A percentile compares a stretch with the other conserved stretches of the same genome.
phyloP scores from a whole-genome alignment of 2,113 vertebrate genomes.

The Hymenochirus boettgeri region DNA sequence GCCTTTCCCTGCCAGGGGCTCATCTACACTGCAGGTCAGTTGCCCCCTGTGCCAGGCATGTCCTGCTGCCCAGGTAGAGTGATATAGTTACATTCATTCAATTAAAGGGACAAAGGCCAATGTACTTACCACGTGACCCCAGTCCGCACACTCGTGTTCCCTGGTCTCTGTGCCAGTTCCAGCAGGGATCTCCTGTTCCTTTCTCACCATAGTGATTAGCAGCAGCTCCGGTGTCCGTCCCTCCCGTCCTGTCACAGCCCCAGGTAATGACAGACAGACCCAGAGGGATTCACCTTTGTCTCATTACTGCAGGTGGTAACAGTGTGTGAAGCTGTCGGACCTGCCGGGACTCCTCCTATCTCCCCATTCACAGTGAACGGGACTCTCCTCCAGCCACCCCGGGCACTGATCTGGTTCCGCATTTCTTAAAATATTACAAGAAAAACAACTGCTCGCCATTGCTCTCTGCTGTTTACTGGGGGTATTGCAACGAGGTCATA shows the following conservation, averaged over 20 bases:
- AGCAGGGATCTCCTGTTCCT: constrained; percentile 61
- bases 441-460: constrained; percentile 6
- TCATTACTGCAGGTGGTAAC: constrained; percentile 31
- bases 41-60: too few species aligned
- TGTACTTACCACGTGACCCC: constrained; percentile 78
- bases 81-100: too few species aligned
- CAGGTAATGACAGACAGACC: background rate
- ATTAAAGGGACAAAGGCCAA: too few species aligned
- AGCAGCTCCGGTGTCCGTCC: background rate
- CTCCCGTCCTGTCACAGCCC: background rate
- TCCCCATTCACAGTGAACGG: constrained; percentile 39
- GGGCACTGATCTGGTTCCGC: constrained; percentile 27
- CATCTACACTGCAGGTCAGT: too few species aligned
- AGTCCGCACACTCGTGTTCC: constrained; percentile 83
- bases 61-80: too few species aligned
- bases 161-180: constrained; percentile 71
- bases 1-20: too few species aligned
- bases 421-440: constrained; percentile 28
- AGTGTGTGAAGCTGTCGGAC: background rate
- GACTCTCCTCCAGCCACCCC: constrained; percentile 14
- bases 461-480: background rate
- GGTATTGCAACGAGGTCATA: background rate
- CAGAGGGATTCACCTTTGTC: constrained; percentile 22
- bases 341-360: constrained; percentile 20
- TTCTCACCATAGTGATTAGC: constrained; percentile 59